Conservation (phyloP, 2,113 vertebrate species). For the Cepphus grylle region DNA sequence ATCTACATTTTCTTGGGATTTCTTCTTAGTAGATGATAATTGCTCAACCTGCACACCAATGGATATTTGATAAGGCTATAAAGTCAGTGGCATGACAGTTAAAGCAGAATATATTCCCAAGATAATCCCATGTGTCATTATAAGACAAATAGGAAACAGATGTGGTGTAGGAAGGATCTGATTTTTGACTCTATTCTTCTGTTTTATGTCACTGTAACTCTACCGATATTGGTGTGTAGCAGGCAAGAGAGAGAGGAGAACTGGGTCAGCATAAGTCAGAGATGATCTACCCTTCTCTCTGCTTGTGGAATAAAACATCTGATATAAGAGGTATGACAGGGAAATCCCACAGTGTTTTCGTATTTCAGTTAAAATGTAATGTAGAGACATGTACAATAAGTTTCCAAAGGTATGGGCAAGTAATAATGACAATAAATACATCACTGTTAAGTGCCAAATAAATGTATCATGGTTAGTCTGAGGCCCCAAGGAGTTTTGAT, state of each 20-base stretch:
- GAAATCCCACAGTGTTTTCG: constrained; percentile 13
- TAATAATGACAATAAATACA: constrained; percentile 9
- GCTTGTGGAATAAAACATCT: not conserved
- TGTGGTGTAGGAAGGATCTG: constrained; percentile 14
- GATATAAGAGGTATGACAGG: not conserved
- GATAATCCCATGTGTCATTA: constrained; percentile 7
- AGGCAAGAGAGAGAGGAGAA: not conserved
- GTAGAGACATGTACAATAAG: not conserved
- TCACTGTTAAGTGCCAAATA: not conserved
- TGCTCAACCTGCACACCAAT: not conserved
- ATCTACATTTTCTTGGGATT: not conserved
- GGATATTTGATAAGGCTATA: constrained; percentile 48
- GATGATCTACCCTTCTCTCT: not conserved
- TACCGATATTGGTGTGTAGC: not conserved
- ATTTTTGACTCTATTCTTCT: constrained; percentile 42
- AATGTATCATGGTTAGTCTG: not conserved
- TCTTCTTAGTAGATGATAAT: not conserved
- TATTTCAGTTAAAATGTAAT: constrained; percentile 21
- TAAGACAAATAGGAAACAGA: constrained; percentile 47
- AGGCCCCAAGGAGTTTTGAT: not conserved
- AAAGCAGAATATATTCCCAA: constrained; percentile 28
- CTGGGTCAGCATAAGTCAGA: not conserved
- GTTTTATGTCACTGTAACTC: constrained; percentile 25
- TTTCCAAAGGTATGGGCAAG: constrained; percentile 12
- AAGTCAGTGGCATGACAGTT: constrained; percentile 30